Evolutionary conservation across 2,113 vertebrate species (phyloP).

Genomic region (Zeus faber): DNA sequence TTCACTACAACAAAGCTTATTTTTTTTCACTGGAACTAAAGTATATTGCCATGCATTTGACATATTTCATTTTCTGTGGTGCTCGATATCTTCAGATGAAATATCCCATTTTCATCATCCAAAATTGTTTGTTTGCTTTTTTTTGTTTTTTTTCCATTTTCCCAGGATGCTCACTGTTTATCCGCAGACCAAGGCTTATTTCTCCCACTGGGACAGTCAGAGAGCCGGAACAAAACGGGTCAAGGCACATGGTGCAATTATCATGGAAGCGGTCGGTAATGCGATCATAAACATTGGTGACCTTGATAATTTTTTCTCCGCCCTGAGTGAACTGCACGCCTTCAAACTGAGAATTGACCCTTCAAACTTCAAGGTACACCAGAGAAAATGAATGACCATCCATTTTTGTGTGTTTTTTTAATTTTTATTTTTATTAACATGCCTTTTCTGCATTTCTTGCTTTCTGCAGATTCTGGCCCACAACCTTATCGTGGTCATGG

Average conservation of each 20-base stretch:
- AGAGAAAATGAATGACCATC: not conserved
- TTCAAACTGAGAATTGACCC: constrained; percentile 85
- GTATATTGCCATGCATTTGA: no score
- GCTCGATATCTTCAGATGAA: no score
- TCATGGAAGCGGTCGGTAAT: constrained; percentile 57
- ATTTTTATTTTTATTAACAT: not conserved
- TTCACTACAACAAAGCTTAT: no score
- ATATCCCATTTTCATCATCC: no score
- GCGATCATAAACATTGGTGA: constrained; percentile 76
- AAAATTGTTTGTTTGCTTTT: no score
- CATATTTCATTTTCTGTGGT: no score
- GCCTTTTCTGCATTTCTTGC: not conserved
- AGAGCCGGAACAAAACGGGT: constrained; percentile 56
- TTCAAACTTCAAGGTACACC: constrained; percentile 81
- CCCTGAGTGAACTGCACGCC: constrained; percentile 85
- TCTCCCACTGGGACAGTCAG: constrained; percentile 80
- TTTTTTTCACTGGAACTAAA: no score
- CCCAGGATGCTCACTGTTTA: constrained; percentile 70
- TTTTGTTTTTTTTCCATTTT: no score
- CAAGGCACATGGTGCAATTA: constrained; percentile 72
- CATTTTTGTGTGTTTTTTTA: no score
- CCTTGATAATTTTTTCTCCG: constrained; percentile 59
- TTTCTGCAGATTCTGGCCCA: constrained; percentile 64
- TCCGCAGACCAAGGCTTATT: constrained; percentile 88
- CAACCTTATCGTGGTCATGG: constrained; percentile 65